Conservation (phyloP, 2,113 vertebrate genomes). For the Hylia prasina region DNA sequence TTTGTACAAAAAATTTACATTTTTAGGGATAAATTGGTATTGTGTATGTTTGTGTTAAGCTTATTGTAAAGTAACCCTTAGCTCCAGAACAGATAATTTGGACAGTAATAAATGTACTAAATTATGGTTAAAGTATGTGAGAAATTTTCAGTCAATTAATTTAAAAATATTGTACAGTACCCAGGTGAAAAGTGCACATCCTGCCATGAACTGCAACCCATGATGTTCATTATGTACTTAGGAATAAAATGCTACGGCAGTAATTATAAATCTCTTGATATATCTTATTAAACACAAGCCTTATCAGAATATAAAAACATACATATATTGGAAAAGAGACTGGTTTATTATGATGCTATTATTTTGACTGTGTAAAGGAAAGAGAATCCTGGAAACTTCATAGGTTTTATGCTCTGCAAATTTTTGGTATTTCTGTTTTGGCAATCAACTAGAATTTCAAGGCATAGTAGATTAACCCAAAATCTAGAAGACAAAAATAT, state of each 20-base stretch:
- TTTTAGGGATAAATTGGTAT: background rate
- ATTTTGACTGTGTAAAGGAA: background rate
- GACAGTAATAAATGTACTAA: background rate
- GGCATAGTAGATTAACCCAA: background rate
- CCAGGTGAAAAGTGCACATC: background rate
- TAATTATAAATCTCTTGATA: background rate
- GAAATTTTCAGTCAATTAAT: background rate
- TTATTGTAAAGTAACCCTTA: background rate
- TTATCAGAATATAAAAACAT: background rate
- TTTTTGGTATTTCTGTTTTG: background rate
- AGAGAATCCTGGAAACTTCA: background rate
- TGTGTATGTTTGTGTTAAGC: background rate
- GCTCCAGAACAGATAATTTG: background rate
- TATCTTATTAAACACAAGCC: background rate
- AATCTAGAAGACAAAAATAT: background rate
- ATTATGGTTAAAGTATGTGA: background rate
- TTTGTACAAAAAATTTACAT: background rate
- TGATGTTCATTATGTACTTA: background rate
- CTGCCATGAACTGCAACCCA: background rate
- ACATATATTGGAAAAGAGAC: background rate
- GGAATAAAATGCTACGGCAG: background rate
- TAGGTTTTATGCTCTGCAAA: background rate
- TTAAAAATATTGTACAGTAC: background rate
- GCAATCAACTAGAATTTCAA: background rate
- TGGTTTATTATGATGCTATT: background rate